A percentile compares a stretch with the other conserved stretches of the same genome.
Evolutionary conservation across 2,797 vertebrate genomes (phyloP).

Genomic region (Sternarchorhynchus goeldii): DNA sequence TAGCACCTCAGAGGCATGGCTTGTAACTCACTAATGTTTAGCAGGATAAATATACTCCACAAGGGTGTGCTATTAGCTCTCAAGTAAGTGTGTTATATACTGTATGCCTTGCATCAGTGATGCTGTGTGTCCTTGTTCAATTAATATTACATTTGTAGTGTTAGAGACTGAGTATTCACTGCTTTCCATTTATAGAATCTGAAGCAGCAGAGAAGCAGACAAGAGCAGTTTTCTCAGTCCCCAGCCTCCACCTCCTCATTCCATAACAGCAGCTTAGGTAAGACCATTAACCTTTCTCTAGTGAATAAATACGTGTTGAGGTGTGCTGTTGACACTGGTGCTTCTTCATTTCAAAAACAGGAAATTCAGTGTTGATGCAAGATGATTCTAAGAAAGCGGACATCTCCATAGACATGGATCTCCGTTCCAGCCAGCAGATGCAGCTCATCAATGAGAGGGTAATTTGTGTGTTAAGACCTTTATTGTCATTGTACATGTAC

Average conservation of each 20-base stretch:
- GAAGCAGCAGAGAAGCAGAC: slow-evolving; percentile 78
- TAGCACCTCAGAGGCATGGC: no score
- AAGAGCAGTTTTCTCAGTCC: slow-evolving; percentile 79
- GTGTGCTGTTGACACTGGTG: background rate
- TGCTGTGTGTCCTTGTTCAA: background rate
- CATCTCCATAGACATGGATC: slow-evolving; percentile 78
- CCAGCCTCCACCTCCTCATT: slow-evolving; percentile 68
- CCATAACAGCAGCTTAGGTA: slow-evolving; percentile 73
- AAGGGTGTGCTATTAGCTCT: no score
- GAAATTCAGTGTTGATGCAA: slow-evolving; percentile 74
- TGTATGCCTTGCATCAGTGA: no score
- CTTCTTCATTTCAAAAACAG: slow-evolving; percentile 55
- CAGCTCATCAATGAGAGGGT: slow-evolving; percentile 81
- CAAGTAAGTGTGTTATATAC: no score
- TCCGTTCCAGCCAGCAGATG: slow-evolving; percentile 76
- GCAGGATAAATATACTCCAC: no score
- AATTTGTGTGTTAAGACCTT: background rate
- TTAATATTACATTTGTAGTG: background rate
- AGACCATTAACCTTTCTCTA: slow-evolving; percentile 48
- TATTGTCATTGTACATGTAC: no score
- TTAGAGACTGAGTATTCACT: background rate
- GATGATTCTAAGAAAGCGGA: slow-evolving; percentile 71
- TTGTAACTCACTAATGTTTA: no score
- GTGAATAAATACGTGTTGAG: background rate
- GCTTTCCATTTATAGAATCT: slow-evolving; percentile 70